A percentile compares a stretch with the other conserved stretches of the same genome.
These are phyloP conservation scores for Phymanthus crucifer DNA, from an alignment of 92 coral and sea anemone species.

Conservation along the genomic window DNA sequence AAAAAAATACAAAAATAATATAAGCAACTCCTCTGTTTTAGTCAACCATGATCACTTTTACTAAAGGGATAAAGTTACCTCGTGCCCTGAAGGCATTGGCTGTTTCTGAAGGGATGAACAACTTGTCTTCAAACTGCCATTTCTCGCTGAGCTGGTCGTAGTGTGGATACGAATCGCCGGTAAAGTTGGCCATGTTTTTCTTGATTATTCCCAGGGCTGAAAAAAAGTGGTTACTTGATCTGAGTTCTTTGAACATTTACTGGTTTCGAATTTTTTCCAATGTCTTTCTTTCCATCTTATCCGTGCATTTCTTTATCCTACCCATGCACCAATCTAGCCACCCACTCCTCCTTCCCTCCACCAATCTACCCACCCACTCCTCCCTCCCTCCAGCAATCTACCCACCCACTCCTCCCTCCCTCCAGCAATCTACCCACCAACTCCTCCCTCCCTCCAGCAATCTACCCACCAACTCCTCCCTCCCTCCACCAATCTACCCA, in stretches of 20 bases:
- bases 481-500: no score
- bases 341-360: no score
- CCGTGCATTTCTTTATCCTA: no score
- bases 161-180: constrained; percentile 40
- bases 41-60: background rate
- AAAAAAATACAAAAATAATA: background rate
- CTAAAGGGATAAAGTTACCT: constrained; percentile 26
- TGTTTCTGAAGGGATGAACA: constrained; percentile 44
- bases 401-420: background rate
- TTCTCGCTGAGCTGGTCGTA: constrained; percentile 32
- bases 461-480: no score
- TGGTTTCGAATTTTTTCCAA: background rate
- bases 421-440: no score
- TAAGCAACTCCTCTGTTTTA: background rate
- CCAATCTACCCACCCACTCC: no score
- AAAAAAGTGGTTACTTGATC: background rate
- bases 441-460: no score
- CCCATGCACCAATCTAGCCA: no score
- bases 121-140: constrained; percentile 38
- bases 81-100: constrained; percentile 34
- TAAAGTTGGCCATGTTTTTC: constrained; percentile 5
- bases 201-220: constrained; percentile 61
- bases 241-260: background rate
- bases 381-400: background rate
- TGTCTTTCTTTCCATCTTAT: no score